Evolutionary conservation across 1,140 invertebrate genomes (phyloP), one percentile per base, ranked within the genome.

Genomic region (Fopius arisanus): DNA sequence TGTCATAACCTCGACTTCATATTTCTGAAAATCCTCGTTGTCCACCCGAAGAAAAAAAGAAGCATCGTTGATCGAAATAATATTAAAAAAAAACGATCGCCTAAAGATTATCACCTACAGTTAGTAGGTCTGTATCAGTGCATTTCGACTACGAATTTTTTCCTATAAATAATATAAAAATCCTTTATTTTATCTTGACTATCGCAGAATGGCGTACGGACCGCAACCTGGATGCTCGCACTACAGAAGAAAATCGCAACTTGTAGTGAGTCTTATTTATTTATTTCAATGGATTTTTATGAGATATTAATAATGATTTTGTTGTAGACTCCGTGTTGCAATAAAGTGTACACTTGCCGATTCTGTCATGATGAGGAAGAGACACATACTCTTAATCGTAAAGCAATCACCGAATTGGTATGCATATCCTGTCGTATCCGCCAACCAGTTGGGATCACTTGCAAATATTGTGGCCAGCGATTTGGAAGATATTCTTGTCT

Each of bases 341-440:
- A 93, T 78, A 96, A 96, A 85, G 90, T 95, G 0, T 97, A 96
- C 84, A 93, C 93, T 73, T 96, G 96, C 82, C 90, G 96, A 29
- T 95, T 96, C 82, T 96, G 96, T 81, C 96, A 97, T 81, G 95
- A 97, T 87, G 94, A 96, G 77, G 92, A 93, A 63, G 95, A 96
- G 80, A 88, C 91, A 51, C 95, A 96, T 82, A 91, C 92, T 21
- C 91, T 96, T 48, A 93, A 95, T 84, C 89, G 95, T 54, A 94
- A 94, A 81, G 92, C 92, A 68, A 93, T 97, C 0, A 93, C 92
- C 0, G 92, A 95, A 84, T 88, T 97, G 37, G 92, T 95, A 73
- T 97, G 96, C 84, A 91, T 93, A 0, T 84, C 93, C 54, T 97
- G 96, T 86, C 92, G 93, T 69, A 93, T 90, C n/a, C 86, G 92